Percentiles rank a stretch among this genome's conserved stretches.
Conservation (phyloP, 1,140 invertebrate species). For the Sminthurides bifidus region DNA sequence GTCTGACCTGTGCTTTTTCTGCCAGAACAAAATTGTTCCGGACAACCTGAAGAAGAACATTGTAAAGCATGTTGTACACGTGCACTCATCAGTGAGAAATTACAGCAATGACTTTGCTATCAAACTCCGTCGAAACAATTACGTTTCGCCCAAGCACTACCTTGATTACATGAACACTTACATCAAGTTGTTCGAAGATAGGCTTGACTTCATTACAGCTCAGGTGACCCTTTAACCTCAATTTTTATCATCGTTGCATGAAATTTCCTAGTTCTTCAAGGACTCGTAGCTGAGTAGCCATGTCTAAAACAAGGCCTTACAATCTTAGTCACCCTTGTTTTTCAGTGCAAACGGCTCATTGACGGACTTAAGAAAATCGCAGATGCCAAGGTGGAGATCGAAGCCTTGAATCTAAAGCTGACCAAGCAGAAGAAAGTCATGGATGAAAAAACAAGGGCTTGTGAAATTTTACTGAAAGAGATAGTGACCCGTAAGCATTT, state of each 20-base stretch:
- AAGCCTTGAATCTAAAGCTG: conserved; percentile 58
- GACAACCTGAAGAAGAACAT: conserved; percentile 52
- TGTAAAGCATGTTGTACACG: conserved; percentile 68
- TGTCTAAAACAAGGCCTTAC: no score
- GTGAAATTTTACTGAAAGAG: conserved; percentile 55
- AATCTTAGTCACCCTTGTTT: no score
- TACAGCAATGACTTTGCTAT: conserved; percentile 60
- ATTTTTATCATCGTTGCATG: no score
- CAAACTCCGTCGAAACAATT: conserved; percentile 62
- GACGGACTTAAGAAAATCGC: conserved; percentile 64
- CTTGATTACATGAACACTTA: conserved; percentile 72
- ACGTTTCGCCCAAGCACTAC: conserved; percentile 81
- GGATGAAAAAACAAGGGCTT: conserved; percentile 57
- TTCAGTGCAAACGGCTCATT: conserved; percentile 48
- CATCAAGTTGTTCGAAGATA: conserved; percentile 55
- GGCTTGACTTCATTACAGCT: conserved; percentile 50
- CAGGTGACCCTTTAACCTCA: no score
- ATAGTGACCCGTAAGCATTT: conserved; percentile 38
- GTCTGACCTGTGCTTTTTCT: neutral
- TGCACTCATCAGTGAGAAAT: conserved; percentile 56
- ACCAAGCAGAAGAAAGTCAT: conserved; percentile 64
- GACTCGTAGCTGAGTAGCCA: no score
- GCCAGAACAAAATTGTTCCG: conserved; percentile 42
- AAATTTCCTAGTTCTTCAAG: no score
- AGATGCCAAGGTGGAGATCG: conserved; percentile 60